phyloP scores from a whole-genome alignment of 1,140 invertebrate genomes.

The Marisa cornuarietis region DNA sequence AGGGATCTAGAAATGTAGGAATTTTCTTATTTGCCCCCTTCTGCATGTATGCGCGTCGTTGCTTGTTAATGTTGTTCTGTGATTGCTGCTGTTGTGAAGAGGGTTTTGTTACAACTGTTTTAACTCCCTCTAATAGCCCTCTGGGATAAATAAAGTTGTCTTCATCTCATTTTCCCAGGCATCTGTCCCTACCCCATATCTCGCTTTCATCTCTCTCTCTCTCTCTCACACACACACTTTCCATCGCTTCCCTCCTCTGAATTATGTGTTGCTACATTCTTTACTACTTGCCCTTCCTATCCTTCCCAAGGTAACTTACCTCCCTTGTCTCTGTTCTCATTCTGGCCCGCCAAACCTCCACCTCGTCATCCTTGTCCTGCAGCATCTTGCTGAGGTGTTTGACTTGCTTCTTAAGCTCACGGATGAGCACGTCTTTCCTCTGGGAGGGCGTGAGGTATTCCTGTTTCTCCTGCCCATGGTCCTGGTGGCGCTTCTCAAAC shows the following conservation, averaged over 20 bases:
- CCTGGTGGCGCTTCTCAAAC: slow-evolving; percentile 38
- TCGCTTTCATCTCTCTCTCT: slow-evolving; percentile 27
- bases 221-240: slow-evolving; percentile 30
- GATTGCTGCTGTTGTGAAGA: too few species aligned
- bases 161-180: too few species aligned
- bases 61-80: too few species aligned
- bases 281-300: slow-evolving; percentile 25
- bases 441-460: slow-evolving; percentile 50
- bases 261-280: slow-evolving; percentile 20
- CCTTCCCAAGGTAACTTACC: slow-evolving; percentile 22
- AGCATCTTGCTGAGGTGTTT: slow-evolving; percentile 36
- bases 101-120: too few species aligned
- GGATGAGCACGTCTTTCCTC: slow-evolving; percentile 43
- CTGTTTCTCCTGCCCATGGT: slow-evolving; percentile 26
- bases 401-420: slow-evolving; percentile 36
- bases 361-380: slow-evolving; percentile 33
- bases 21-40: too few species aligned
- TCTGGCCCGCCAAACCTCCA: slow-evolving; percentile 25
- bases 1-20: too few species aligned
- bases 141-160: too few species aligned
- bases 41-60: too few species aligned
- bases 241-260: slow-evolving; percentile 22
- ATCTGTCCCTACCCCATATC: slow-evolving; percentile 22
- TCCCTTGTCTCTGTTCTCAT: slow-evolving; percentile 27
- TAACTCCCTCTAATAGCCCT: too few species aligned